Evolutionary conservation across 2,888 invertebrate genomes (phyloP).

Genomic region (Unio pictorum): DNA sequence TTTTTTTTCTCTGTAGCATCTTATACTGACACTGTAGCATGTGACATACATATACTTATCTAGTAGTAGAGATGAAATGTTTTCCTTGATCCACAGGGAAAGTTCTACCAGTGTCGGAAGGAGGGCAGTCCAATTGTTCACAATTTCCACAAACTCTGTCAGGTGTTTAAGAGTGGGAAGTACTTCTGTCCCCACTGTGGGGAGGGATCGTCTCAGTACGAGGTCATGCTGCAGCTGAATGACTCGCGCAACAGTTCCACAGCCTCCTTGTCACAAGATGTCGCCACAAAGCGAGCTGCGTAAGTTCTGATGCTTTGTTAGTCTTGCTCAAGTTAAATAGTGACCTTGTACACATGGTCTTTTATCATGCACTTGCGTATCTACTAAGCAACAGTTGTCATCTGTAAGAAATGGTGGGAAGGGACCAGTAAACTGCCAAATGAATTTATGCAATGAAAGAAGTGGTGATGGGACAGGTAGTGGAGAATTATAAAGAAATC

Average conservation of each 20-base stretch:
- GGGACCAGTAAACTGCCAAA: too few species aligned
- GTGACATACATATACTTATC: neutral
- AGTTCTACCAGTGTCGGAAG: constrained; percentile 83
- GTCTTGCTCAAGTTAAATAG: neutral
- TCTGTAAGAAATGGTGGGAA: too few species aligned
- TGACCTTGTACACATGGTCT: too few species aligned
- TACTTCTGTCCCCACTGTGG: constrained; percentile 84
- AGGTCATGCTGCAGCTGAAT: constrained; percentile 69
- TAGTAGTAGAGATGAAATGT: neutral
- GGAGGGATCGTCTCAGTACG: constrained; percentile 75
- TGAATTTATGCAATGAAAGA: too few species aligned
- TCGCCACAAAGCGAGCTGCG: too few species aligned
- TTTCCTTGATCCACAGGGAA: constrained; percentile 76
- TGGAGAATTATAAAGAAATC: too few species aligned
- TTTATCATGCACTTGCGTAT: too few species aligned
- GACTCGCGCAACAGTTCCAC: constrained; percentile 7
- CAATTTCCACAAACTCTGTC: constrained; percentile 88
- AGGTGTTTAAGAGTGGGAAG: constrained; percentile 73
- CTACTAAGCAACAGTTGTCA: too few species aligned
- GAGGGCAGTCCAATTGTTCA: constrained; percentile 77
- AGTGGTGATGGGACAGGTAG: too few species aligned
- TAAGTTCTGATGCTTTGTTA: too few species aligned
- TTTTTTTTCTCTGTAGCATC: too few species aligned
- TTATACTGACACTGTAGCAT: neutral
- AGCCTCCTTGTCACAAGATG: neutral